Evolutionary conservation across 2,797 vertebrate genomes (phyloP).

Genomic region (Thunnus albacares): DNA sequence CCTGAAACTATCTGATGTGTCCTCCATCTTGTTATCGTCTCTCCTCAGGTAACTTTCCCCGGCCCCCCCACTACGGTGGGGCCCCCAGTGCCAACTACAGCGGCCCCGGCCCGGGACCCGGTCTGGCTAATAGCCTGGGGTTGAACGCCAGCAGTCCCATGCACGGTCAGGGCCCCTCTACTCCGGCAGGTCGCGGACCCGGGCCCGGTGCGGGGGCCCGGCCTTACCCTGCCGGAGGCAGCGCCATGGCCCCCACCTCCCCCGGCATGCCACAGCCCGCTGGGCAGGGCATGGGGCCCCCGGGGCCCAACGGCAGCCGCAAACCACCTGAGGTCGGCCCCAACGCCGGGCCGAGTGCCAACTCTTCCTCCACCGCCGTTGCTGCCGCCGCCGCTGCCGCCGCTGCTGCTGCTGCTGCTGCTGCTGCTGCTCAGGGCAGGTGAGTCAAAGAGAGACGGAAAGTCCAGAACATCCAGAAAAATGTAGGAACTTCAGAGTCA

Average conservation of each 20-base stretch:
- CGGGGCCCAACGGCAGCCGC: slow-evolving; percentile 88
- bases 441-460: slow-evolving; percentile 71
- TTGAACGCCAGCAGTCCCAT: slow-evolving; percentile 93
- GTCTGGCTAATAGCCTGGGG: slow-evolving; percentile 85
- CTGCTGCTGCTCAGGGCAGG: slow-evolving; percentile 87
- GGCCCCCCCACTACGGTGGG: slow-evolving; percentile 91
- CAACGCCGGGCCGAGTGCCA: slow-evolving; percentile 83
- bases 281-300: slow-evolving; percentile 92
- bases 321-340: slow-evolving; percentile 91
- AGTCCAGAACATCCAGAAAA: too few relatives aligned
- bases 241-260: slow-evolving; percentile 90
- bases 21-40: background rate
- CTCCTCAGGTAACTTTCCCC: slow-evolving; percentile 92
- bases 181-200: slow-evolving; percentile 90
- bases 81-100: slow-evolving; percentile 92
- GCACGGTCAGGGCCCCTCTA: slow-evolving; percentile 92
- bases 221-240: slow-evolving; percentile 88
- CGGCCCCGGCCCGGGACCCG: slow-evolving; percentile 89
- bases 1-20: background rate
- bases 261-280: slow-evolving; percentile 93
- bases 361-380: slow-evolving; percentile 56
- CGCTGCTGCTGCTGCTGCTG: slow-evolving; percentile 52
- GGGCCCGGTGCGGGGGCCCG: slow-evolving; percentile 88
- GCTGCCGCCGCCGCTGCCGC: slow-evolving; percentile 50
- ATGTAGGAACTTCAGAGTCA: too few relatives aligned